These are phyloP conservation scores for Antedon bifida DNA, from an alignment of 35 echinoderm and acorn worm species.

Conservation along the genomic window DNA sequence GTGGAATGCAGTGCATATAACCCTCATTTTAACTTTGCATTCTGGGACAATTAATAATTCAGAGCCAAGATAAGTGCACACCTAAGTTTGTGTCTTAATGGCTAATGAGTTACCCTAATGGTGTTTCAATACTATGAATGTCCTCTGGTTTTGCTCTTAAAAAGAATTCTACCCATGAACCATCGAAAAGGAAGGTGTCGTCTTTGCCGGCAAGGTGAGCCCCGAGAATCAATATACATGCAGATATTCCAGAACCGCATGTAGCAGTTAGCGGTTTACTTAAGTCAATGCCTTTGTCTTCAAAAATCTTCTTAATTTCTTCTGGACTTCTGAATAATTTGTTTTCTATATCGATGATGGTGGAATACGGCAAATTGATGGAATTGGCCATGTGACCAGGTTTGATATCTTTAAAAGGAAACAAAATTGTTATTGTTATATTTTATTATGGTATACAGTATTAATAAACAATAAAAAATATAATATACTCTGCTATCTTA, in stretches of 20 bases:
- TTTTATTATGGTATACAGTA: too few species aligned
- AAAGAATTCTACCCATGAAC: conserved; percentile 82
- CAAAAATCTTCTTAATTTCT: conserved; percentile 39
- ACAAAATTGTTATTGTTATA: neutral
- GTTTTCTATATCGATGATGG: conserved; percentile 30
- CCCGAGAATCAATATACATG: conserved; percentile 48
- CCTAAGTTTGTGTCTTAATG: too few species aligned
- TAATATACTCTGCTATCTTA: neutral
- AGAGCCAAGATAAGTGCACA: too few species aligned
- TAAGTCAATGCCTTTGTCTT: conserved; percentile 49
- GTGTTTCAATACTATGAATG: neutral
- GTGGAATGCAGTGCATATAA: too few species aligned
- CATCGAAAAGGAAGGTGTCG: conserved; percentile 59
- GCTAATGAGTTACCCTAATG: neutral
- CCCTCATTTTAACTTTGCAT: too few species aligned
- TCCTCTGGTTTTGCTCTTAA: conserved; percentile 1
- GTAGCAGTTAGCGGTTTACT: conserved; percentile 47
- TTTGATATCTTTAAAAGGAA: conserved; percentile 26
- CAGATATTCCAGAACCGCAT: conserved; percentile 66
- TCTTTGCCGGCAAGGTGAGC: conserved; percentile 54
- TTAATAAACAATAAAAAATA: neutral
- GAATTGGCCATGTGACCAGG: conserved; percentile 69
- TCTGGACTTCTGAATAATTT: conserved; percentile 38
- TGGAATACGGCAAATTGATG: conserved; percentile 41
- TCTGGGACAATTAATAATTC: too few species aligned